A percentile compares a stretch with the other conserved stretches of the same genome.
phyloP scores from a whole-genome alignment of 2,888 invertebrate genomes.

The Lasioglossum lativentre region DNA sequence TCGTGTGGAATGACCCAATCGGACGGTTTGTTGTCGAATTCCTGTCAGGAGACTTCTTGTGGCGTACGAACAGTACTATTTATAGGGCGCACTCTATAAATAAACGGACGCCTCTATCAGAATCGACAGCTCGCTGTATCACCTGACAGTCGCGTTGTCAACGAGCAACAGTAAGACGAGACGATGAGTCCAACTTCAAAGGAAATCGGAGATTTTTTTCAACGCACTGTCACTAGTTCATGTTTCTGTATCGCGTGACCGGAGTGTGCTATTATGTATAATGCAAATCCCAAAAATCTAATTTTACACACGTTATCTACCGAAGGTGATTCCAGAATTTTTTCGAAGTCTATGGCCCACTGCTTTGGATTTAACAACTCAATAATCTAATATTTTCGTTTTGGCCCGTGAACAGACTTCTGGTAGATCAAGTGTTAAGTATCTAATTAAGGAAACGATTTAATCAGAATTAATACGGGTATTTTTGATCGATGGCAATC shows the following conservation, averaged over 20 bases:
- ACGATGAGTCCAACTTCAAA: background rate
- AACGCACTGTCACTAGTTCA: background rate
- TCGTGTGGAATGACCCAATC: too few relatives aligned
- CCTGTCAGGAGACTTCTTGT: too few relatives aligned
- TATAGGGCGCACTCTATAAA: constrained; percentile 10
- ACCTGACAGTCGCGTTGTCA: background rate
- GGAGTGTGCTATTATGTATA: background rate
- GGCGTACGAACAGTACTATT: too few relatives aligned
- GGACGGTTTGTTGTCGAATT: too few relatives aligned
- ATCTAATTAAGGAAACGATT: too few relatives aligned
- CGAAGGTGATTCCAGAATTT: too few relatives aligned
- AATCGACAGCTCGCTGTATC: background rate
- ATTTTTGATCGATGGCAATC: background rate
- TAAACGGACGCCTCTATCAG: background rate
- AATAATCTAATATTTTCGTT: background rate
- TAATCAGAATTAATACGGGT: background rate
- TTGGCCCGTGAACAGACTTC: too few relatives aligned
- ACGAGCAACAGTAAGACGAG: background rate
- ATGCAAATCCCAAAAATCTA: background rate
- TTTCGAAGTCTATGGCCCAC: background rate
- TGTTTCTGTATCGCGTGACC: background rate
- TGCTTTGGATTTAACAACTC: background rate
- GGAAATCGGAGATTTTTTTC: background rate
- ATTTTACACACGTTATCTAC: too few relatives aligned
- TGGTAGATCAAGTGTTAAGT: background rate